Conservation (phyloP, 2,797 vertebrate genomes). For the Carapus acus region DNA sequence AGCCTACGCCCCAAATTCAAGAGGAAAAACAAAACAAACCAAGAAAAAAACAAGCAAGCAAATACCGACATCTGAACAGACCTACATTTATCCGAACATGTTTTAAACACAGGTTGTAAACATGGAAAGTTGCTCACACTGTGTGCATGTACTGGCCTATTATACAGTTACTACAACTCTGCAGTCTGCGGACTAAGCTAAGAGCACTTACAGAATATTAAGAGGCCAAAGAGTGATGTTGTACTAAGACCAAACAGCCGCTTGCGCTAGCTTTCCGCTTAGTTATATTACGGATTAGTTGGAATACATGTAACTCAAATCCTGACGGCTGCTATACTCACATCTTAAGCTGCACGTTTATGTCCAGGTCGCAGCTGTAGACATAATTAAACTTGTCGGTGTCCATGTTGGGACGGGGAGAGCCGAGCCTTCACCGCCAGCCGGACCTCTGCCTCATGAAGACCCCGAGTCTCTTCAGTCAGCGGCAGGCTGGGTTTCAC, state of each 20-base stretch:
- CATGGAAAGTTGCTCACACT: too few relatives aligned
- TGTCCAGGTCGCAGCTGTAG: constrained; percentile 94
- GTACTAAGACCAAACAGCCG: too few relatives aligned
- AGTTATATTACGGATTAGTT: constrained; percentile 44
- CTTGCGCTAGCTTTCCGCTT: constrained; percentile 5
- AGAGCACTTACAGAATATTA: too few relatives aligned
- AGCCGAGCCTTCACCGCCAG: constrained; percentile 25
- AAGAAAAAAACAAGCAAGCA: too few relatives aligned
- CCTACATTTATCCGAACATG: too few relatives aligned
- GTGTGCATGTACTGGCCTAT: too few relatives aligned
- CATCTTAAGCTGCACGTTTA: constrained; percentile 98
- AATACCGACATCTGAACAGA: too few relatives aligned
- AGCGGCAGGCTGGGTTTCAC: constrained; percentile 35
- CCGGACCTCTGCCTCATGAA: constrained; percentile 51
- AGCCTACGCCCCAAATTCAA: constrained; percentile 12
- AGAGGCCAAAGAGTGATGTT: too few relatives aligned
- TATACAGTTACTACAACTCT: too few relatives aligned
- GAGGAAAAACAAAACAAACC: too few relatives aligned
- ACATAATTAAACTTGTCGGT: constrained; percentile 91
- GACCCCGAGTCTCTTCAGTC: constrained; percentile 39
- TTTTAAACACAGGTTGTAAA: too few relatives aligned
- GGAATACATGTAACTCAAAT: constrained; percentile 2
- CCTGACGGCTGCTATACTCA: constrained; percentile 64
- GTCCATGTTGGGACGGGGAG: constrained; percentile 71
- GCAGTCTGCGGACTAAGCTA: too few relatives aligned